These are phyloP conservation scores for Archilochus colubris DNA, from an alignment of 2,113 vertebrate species.

Conservation along the genomic window DNA sequence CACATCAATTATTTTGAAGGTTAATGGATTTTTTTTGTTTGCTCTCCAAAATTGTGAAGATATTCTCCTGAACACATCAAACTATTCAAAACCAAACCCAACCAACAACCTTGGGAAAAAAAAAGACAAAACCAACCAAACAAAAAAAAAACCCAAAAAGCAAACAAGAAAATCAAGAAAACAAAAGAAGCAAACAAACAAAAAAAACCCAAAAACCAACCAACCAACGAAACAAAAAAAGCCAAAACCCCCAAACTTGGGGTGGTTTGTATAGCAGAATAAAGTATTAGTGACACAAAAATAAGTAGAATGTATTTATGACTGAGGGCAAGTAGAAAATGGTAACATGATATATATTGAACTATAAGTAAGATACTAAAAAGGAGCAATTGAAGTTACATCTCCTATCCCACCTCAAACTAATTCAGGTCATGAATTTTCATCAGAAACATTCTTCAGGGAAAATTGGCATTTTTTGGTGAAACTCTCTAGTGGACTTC, in stretches of 20 bases:
- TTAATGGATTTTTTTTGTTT: constrained; percentile 69
- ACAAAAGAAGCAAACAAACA: background rate
- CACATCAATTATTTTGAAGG: constrained; percentile 73
- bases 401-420: background rate
- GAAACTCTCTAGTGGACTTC: background rate
- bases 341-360: background rate
- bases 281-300: background rate
- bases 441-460: background rate
- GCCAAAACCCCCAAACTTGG: background rate
- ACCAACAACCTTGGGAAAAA: background rate
- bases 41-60: constrained; percentile 44
- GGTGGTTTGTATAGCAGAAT: background rate
- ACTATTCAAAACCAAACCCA: background rate
- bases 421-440: background rate
- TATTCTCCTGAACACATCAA: constrained; percentile 50
- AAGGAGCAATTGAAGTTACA: background rate
- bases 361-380: background rate
- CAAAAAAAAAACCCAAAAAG: too few species aligned
- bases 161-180: too few species aligned
- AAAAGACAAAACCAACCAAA: too few species aligned
- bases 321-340: background rate
- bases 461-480: background rate
- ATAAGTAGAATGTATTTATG: background rate
- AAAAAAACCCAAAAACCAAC: too few species aligned
- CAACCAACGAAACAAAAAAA: too few species aligned